phyloP scores from a whole-genome alignment of 2,888 invertebrate genomes.

The Opisthograptis luteolata region DNA sequence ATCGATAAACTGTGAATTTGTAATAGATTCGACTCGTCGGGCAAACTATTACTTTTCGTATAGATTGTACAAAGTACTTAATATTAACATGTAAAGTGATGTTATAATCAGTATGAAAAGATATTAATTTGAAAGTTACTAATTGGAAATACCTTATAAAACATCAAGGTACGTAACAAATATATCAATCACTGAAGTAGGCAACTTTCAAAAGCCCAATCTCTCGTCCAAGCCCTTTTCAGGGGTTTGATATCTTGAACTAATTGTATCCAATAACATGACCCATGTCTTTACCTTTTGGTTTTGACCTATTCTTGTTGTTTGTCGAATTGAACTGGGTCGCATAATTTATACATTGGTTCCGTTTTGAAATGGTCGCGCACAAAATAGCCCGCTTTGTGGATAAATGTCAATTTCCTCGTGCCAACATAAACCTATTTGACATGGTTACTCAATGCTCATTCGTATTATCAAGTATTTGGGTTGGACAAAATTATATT shows the following conservation, averaged over 20 bases:
- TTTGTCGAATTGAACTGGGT: conserved; percentile 15
- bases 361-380: conserved; percentile 6
- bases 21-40: too few species aligned
- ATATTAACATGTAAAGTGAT: too few species aligned
- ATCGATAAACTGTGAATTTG: background rate
- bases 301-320: conserved; percentile 7
- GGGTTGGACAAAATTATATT: background rate
- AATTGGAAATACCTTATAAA: too few species aligned
- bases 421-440: conserved; percentile 3
- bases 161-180: too few species aligned
- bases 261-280: background rate
- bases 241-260: background rate
- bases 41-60: too few species aligned
- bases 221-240: background rate
- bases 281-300: background rate
- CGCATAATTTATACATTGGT: conserved; percentile 20
- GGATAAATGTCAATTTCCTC: conserved; percentile 13
- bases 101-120: too few species aligned
- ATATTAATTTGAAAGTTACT: too few species aligned
- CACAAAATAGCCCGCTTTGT: conserved; percentile 1
- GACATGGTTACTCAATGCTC: conserved; percentile 10
- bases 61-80: too few species aligned
- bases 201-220: background rate
- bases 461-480: conserved; percentile 23
- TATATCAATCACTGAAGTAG: too few species aligned